Percentiles rank a stretch among this genome's conserved stretches.
These are phyloP conservation scores for Archips crataeganus DNA, from an alignment of 2,888 invertebrate genomes.

Conservation along the genomic window DNA sequence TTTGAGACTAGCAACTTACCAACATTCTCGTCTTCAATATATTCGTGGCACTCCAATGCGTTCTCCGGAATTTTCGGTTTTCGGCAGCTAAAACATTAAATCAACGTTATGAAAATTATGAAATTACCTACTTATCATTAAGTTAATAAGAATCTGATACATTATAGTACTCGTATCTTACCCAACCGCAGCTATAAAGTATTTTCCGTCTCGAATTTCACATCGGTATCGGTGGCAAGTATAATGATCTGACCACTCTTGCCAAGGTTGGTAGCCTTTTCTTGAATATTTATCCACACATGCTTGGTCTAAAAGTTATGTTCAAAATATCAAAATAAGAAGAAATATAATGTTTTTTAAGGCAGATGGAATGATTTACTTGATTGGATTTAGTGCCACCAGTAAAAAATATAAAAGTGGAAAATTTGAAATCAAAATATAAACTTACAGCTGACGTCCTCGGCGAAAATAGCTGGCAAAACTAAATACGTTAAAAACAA, in stretches of 20 bases:
- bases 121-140: not conserved
- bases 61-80: slow-evolving; percentile 83
- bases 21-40: slow-evolving; percentile 82
- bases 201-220: slow-evolving; percentile 80
- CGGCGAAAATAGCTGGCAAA: slow-evolving; percentile 62
- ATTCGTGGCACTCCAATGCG: slow-evolving; percentile 80
- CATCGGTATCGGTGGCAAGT: slow-evolving; percentile 80
- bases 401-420: not conserved
- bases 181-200: slow-evolving; percentile 82
- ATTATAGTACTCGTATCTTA: slow-evolving; percentile 47
- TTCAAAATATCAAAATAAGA: not conserved
- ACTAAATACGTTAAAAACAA: slow-evolving; percentile 60
- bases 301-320: slow-evolving; percentile 70
- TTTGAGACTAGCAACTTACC: slow-evolving; percentile 58
- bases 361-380: too few species aligned
- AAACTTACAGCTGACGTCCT: slow-evolving; percentile 81
- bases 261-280: slow-evolving; percentile 83
- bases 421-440: not conserved
- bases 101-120: not conserved
- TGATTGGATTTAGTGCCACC: not conserved
- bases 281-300: slow-evolving; percentile 83
- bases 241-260: slow-evolving; percentile 83
- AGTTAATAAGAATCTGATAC: slow-evolving; percentile 1
- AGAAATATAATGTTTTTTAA: not conserved
- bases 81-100: slow-evolving; percentile 63